A percentile compares a stretch with the other conserved stretches of the same genome.
phyloP scores from a whole-genome alignment of 2,113 vertebrate genomes.

The Calidris pugnax region DNA sequence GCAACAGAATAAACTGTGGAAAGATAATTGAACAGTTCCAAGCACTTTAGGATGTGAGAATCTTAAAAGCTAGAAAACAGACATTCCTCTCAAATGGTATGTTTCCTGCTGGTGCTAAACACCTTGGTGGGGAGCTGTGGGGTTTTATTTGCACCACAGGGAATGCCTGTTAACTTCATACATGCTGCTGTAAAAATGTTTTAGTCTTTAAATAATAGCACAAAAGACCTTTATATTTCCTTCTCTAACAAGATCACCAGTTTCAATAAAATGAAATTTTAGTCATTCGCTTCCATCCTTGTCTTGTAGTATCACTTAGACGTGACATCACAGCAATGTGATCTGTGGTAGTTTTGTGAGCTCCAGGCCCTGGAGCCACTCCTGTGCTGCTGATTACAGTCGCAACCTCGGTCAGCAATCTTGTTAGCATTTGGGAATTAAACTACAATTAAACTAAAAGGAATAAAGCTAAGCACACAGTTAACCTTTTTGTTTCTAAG shows the following conservation, averaged over 20 bases:
- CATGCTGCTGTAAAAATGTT: neutral
- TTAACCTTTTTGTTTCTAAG: neutral
- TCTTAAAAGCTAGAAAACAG: neutral
- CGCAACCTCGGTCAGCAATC: neutral
- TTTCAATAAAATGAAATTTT: neutral
- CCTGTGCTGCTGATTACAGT: neutral
- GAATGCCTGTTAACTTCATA: neutral
- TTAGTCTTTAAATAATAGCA: conserved; percentile 3
- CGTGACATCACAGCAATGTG: neutral
- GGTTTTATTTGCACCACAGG: neutral
- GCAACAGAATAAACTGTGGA: neutral
- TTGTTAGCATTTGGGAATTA: neutral
- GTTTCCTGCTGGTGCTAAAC: neutral
- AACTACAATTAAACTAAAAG: neutral
- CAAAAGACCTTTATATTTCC: neutral
- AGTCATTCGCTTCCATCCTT: neutral
- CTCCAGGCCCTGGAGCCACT: neutral
- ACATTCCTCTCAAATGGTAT: neutral
- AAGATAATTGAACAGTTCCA: neutral
- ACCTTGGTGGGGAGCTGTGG: neutral
- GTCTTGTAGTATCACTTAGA: neutral
- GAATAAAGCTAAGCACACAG: neutral
- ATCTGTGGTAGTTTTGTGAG: neutral
- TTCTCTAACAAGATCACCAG: neutral
- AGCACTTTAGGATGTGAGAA: neutral